Evolutionary conservation across 2,113 vertebrate species (phyloP), one percentile per base, ranked within the genome.

Genomic region (Dasyornis broadbenti): DNA sequence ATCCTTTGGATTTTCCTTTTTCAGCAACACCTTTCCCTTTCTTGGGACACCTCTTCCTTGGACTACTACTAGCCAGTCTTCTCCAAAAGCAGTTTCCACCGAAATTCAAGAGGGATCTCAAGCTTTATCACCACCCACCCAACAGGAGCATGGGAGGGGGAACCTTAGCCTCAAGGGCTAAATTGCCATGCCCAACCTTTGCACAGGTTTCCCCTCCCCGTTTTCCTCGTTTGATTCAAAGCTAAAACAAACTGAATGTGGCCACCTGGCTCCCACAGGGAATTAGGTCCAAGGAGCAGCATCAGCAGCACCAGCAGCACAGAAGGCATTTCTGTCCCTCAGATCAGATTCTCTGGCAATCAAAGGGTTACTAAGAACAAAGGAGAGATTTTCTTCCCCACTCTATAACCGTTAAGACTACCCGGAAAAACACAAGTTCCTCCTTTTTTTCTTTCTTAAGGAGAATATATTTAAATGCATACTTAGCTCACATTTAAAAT

Each of bases 111-210:
- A 73, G 33, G 3, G 1, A 52, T 33, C 19, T 64, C 13, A 20
- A 71, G 61, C 10, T 30, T 78, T 35, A 71, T 26, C n/a, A 79
- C 65, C 56, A 68, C 7, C 19, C 16, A 49, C 15, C 2, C 7
- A 2, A 37, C 3, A 1, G 54, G 9, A 59, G 3, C 1, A 3
- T 3, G 13, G 44, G 13, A 61, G 24, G 44, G 37, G 5, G 7
- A 81, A 54, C 21, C 71, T 60, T 39, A 82, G 15, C 14, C 30
- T 49, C 2, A 0, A 47, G 23, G 21, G 23, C 47, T 70, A 5
- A 5, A 30, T 0, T 18, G 21, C 40, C 1, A 0, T 6, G 4
- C 6, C 35, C n/a, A 40, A 52, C 18, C 9, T 35, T 63, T 31
- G 30, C n/a, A 72, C 9, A 33, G 15, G 12, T n/a, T 40, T 90